Evolutionary conservation across 1,140 invertebrate genomes (phyloP).

Genomic region (Eupristina koningsbergeri): DNA sequence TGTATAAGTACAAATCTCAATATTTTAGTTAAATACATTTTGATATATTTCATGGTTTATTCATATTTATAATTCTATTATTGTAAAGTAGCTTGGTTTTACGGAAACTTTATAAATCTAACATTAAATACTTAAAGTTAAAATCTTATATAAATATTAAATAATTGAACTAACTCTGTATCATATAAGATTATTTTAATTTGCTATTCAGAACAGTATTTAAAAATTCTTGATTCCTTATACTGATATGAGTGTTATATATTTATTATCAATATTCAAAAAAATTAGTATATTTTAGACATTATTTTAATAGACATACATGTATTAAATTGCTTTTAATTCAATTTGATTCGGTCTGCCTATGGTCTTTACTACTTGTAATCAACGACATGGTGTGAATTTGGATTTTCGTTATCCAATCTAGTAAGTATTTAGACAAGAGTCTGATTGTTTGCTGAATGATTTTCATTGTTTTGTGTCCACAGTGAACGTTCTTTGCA

Average conservation of each 20-base stretch:
- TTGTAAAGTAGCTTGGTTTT: constrained; percentile 31
- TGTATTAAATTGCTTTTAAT: constrained; percentile 69
- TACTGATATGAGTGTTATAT: neutral
- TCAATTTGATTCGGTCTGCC: constrained; percentile 71
- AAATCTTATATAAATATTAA: neutral
- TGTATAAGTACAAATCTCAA: constrained; percentile 1
- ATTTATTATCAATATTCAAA: neutral
- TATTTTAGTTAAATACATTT: constrained; percentile 3
- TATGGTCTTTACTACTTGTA: constrained; percentile 65
- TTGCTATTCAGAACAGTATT: neutral
- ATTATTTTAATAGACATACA: constrained; percentile 52
- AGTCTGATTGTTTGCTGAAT: constrained; percentile 56
- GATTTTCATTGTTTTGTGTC: constrained; percentile 49
- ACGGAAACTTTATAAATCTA: neutral
- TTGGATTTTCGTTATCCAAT: constrained; percentile 63
- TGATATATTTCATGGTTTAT: neutral
- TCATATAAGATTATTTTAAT: neutral
- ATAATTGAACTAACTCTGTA: constrained; percentile 14
- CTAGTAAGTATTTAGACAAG: constrained; percentile 68
- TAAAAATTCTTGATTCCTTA: too few relatives aligned
- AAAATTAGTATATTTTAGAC: constrained; percentile 39
- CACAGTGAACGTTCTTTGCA: constrained; percentile 38
- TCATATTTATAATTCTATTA: neutral
- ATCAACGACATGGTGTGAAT: constrained; percentile 62
- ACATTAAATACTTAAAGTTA: neutral